Evolutionary conservation across 2,888 invertebrate species (phyloP).

Genomic region (Folsomia manolachei): DNA sequence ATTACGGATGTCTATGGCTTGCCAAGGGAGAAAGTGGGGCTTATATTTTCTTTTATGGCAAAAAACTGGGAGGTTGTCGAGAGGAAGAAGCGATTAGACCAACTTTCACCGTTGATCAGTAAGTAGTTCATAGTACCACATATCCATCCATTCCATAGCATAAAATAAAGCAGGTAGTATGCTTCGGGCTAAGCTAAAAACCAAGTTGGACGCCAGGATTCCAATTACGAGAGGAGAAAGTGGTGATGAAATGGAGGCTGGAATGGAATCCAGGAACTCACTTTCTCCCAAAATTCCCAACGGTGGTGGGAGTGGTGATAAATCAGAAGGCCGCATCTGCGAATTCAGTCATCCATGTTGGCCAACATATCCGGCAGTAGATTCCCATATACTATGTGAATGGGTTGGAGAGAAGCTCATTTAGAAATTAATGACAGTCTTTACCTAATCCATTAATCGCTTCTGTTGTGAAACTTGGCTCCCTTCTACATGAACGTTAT

Average conservation of each 20-base stretch:
- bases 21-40: background rate
- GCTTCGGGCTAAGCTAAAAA: no score
- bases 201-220: no score
- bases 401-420: background rate
- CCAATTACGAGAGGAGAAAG: background rate
- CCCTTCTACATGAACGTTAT: background rate
- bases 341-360: no score
- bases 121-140: no score
- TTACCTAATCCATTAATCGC: slow-evolving; percentile 4
- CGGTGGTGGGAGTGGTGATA: background rate
- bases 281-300: background rate
- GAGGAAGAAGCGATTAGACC: background rate
- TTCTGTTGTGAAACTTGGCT: background rate
- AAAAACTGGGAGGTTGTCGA: background rate
- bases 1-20: no score
- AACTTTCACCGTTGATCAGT: no score
- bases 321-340: background rate
- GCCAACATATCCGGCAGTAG: background rate
- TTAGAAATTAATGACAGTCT: background rate
- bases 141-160: no score
- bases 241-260: background rate
- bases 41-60: background rate
- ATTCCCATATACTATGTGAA: background rate
- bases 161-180: background rate
- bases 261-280: background rate